These are phyloP conservation scores for Garra rufa DNA, from an alignment of 2,113 vertebrate genomes.

Conservation along the genomic window DNA sequence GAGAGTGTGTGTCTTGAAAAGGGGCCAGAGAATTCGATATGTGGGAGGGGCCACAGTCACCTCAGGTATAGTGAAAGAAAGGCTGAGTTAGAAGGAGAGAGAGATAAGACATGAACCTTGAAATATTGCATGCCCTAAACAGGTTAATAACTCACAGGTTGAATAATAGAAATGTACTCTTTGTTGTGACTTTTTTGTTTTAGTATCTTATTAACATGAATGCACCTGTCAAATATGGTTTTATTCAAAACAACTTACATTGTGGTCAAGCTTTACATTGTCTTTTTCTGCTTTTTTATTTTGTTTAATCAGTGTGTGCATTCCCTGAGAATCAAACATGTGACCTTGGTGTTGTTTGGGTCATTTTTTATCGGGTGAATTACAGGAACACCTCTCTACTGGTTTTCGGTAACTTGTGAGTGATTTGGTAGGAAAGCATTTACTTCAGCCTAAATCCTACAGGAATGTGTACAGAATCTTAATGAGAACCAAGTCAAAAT, in stretches of 20 bases:
- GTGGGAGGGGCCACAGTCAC: constrained; percentile 23
- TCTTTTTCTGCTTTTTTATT: neutral
- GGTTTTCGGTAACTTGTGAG: neutral
- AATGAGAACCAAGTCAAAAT: neutral
- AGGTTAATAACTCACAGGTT: neutral
- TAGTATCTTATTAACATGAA: neutral
- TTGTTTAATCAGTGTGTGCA: neutral
- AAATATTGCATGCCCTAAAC: constrained; percentile 24
- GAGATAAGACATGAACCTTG: constrained; percentile 42
- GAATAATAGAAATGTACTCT: neutral
- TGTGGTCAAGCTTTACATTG: neutral
- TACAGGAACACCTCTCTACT: neutral
- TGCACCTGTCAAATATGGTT: neutral
- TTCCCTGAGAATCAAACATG: neutral
- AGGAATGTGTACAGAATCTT: neutral
- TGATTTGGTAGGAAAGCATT: neutral
- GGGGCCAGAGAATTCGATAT: constrained; percentile 44
- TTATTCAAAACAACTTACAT: neutral
- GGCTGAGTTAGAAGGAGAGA: constrained; percentile 36
- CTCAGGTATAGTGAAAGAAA: constrained; percentile 27
- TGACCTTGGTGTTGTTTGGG: neutral
- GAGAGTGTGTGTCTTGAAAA: constrained; percentile 29
- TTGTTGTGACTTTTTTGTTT: neutral
- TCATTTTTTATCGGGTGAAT: neutral
- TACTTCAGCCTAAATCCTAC: neutral